These are phyloP conservation scores for Campoletis raptor DNA, from an alignment of 2,888 invertebrate species.

Conservation along the genomic window DNA sequence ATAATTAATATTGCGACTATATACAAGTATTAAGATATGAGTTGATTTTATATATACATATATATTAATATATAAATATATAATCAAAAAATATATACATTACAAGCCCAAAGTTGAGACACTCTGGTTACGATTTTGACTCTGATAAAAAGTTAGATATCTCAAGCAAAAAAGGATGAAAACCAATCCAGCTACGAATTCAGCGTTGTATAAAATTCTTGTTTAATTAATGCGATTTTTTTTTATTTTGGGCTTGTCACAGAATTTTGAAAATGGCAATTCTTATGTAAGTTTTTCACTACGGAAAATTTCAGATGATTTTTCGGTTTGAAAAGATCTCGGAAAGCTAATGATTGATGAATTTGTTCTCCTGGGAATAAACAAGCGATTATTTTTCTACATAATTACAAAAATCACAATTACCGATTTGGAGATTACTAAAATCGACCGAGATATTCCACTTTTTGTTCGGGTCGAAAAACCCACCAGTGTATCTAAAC, in stretches of 20 bases:
- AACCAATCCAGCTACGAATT: not conserved
- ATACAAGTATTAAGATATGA: slow-evolving; percentile 71
- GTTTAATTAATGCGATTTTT: not conserved
- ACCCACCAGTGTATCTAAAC: no score
- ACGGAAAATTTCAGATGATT: no score
- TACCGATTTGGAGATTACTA: no score
- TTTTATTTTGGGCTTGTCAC: not conserved
- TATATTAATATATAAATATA: slow-evolving; percentile 52
- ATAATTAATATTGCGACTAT: slow-evolving; percentile 73
- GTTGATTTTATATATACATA: slow-evolving; percentile 78
- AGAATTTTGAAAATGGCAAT: no score
- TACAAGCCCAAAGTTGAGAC: not conserved
- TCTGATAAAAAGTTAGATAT: not conserved
- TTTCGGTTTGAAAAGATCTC: no score
- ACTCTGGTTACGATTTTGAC: not conserved
- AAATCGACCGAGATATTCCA: no score
- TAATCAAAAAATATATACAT: not conserved
- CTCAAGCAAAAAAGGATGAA: not conserved
- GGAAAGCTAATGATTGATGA: no score
- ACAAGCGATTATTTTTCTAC: no score
- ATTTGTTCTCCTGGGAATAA: no score
- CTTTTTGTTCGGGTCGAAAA: no score
- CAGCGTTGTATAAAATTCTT: not conserved
- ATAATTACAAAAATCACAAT: no score
- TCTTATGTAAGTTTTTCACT: no score